These are phyloP conservation scores for Agelas oroides DNA, from an alignment of 37 sponge, comb jelly and placozoan genomes.

Conservation along the genomic window DNA sequence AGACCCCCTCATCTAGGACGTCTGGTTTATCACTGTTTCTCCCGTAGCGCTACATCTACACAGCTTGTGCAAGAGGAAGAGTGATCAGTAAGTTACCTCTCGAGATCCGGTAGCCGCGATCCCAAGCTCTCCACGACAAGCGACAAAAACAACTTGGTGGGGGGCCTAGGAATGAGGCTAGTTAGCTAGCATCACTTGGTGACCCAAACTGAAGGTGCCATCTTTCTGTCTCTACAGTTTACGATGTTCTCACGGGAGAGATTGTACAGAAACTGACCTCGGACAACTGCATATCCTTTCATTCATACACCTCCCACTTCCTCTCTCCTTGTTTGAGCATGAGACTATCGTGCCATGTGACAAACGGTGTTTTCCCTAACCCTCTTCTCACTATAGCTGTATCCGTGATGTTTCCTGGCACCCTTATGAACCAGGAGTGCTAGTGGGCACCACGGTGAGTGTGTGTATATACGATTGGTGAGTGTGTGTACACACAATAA, in stretches of 20 bases:
- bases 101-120: no score
- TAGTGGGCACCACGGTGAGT: constrained; percentile 68
- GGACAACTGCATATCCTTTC: constrained; percentile 31
- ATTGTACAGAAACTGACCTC: constrained; percentile 46
- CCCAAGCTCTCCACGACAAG: no score
- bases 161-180: no score
- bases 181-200: no score
- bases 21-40: not conserved
- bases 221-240: constrained; percentile 41
- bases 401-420: constrained; percentile 91
- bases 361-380: constrained; percentile 32
- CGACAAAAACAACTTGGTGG: no score
- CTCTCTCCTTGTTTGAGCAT: no score
- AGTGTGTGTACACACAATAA: not conserved
- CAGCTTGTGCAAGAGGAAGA: constrained; percentile 73
- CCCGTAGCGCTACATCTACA: constrained; percentile 74
- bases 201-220: no score
- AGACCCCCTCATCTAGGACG: no score
- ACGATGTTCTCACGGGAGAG: constrained; percentile 84
- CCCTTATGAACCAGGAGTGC: constrained; percentile 65
- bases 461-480: not conserved
- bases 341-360: no score
- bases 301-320: no score
- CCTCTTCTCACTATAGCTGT: constrained; percentile 11
- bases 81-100: constrained; percentile 51